phyloP scores from a whole-genome alignment of 2,113 vertebrate genomes.

The Isurus oxyrinchus region DNA sequence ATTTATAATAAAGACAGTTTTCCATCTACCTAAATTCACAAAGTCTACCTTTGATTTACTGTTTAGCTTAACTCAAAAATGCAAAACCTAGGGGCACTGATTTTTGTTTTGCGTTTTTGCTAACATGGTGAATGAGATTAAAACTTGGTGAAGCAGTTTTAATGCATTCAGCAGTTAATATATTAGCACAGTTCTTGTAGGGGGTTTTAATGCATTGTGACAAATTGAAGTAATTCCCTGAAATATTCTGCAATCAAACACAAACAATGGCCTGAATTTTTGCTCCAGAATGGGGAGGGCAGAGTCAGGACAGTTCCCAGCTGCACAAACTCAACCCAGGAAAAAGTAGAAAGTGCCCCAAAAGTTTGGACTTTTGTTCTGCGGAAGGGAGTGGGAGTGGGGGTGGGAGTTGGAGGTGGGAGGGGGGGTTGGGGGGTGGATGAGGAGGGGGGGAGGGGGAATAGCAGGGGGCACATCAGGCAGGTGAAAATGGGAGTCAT shows the following conservation, averaged over 20 bases:
- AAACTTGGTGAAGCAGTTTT: neutral
- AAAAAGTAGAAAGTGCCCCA: too few species aligned
- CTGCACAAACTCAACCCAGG: too few species aligned
- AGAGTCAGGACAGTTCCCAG: too few species aligned
- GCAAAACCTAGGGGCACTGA: neutral
- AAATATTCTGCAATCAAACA: neutral
- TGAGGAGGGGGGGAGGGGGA: too few species aligned
- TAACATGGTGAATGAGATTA: neutral
- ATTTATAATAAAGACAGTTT: neutral
- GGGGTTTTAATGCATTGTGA: conserved; percentile 18
- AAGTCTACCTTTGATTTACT: neutral
- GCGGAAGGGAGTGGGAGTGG: too few species aligned
- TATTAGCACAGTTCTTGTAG: neutral
- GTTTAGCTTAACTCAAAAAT: neutral
- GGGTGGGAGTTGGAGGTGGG: too few species aligned
- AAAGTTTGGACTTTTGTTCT: too few species aligned
- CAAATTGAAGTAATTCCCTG: neutral
- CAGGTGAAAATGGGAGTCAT: too few species aligned
- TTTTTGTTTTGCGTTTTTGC: neutral
- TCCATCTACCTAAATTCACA: neutral
- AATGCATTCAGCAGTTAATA: neutral
- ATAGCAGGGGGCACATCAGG: too few species aligned
- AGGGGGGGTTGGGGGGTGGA: too few species aligned
- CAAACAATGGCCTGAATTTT: neutral
- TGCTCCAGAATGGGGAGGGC: too few species aligned